These are phyloP conservation scores for Ophion slaviceki DNA, from an alignment of 2,888 invertebrate species.

Conservation along the genomic window DNA sequence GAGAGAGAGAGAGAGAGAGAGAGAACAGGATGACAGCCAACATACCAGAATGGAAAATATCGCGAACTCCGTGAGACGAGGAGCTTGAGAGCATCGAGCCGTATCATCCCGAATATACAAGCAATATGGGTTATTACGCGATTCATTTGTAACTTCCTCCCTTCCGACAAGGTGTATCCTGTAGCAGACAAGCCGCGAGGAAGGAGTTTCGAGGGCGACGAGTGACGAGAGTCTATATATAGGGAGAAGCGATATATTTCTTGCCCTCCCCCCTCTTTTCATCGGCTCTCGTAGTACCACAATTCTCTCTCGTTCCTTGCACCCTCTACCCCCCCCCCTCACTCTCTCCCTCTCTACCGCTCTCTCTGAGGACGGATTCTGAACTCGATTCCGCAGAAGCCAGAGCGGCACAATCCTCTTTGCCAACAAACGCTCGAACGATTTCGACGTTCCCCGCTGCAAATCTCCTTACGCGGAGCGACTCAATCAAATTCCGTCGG, in stretches of 20 bases:
- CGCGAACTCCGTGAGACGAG: slow-evolving; percentile 76
- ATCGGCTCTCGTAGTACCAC: slow-evolving; percentile 33
- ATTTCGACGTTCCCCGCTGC: slow-evolving; percentile 69
- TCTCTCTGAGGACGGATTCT: slow-evolving; percentile 59
- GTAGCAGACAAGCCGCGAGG: slow-evolving; percentile 22
- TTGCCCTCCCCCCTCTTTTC: slow-evolving; percentile 50
- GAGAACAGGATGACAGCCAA: slow-evolving; percentile 58
- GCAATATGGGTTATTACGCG: slow-evolving; percentile 79
- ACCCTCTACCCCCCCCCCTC: background rate
- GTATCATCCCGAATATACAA: slow-evolving; percentile 74
- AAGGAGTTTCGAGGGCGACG: slow-evolving; percentile 59
- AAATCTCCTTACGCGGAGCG: slow-evolving; percentile 80
- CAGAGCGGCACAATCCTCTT: slow-evolving; percentile 77
- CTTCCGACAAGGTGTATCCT: slow-evolving; percentile 42
- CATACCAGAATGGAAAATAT: slow-evolving; percentile 73
- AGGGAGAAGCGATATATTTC: slow-evolving; percentile 59
- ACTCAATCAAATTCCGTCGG: slow-evolving; percentile 80
- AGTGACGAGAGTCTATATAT: slow-evolving; percentile 32
- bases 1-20: slow-evolving; percentile 14
- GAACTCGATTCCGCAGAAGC: slow-evolving; percentile 70
- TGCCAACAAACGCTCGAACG: slow-evolving; percentile 79
- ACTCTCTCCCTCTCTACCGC: slow-evolving; percentile 39
- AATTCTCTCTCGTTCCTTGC: background rate
- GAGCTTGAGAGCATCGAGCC: slow-evolving; percentile 71
- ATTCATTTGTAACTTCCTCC: slow-evolving; percentile 80